Evolutionary conservation across 2,113 vertebrate genomes (phyloP).

Genomic region (Python bivittatus): DNA sequence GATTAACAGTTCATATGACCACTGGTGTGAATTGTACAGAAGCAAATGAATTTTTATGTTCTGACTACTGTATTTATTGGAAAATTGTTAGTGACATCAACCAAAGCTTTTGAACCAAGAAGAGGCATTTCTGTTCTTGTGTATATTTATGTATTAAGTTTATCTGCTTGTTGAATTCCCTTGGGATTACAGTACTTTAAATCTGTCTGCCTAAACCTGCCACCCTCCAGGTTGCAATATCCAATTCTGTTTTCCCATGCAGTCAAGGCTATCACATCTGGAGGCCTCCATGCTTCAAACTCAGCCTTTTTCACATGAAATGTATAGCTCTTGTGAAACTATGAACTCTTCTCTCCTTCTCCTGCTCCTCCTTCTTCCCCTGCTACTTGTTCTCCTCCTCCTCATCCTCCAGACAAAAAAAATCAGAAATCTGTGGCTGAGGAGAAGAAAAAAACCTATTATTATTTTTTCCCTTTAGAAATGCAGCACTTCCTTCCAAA

Average conservation of each 20-base stretch:
- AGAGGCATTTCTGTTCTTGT: background rate
- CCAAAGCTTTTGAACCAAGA: background rate
- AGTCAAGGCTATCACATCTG: background rate
- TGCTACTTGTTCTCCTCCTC: background rate
- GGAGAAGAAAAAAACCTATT: background rate
- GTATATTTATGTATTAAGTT: background rate
- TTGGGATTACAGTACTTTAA: background rate
- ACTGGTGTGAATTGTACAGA: background rate
- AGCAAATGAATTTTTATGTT: background rate
- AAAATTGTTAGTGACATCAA: background rate
- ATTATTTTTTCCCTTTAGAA: background rate
- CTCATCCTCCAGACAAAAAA: background rate
- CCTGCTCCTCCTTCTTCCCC: background rate
- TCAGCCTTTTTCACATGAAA: background rate
- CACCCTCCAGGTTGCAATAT: background rate
- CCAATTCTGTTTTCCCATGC: background rate
- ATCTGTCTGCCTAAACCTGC: background rate
- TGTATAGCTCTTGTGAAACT: background rate
- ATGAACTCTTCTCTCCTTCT: background rate
- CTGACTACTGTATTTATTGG: background rate
- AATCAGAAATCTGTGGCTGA: background rate
- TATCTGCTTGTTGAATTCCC: background rate
- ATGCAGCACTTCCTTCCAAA: background rate
- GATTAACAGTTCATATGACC: fast-evolving
- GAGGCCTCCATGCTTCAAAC: background rate